phyloP scores from a whole-genome alignment of 2,888 invertebrate species.

The Sminthurinus aureus region DNA sequence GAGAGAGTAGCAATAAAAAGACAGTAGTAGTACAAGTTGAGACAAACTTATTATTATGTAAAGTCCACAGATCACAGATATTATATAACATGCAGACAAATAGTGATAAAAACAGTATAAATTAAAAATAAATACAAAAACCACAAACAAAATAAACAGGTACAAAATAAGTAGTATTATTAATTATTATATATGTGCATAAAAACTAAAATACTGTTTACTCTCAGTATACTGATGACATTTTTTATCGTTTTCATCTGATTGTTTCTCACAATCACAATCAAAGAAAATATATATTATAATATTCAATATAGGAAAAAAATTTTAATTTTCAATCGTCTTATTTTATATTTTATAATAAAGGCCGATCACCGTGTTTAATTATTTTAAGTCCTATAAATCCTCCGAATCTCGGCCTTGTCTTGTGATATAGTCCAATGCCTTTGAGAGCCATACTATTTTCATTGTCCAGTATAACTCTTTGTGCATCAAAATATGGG shows the following conservation, averaged over 20 bases:
- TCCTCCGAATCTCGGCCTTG: constrained; percentile 75
- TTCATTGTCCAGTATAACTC: constrained; percentile 72
- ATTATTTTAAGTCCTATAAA: constrained; percentile 73
- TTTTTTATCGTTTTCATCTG: too few species aligned
- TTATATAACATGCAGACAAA: too few species aligned
- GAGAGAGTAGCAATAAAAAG: too few species aligned
- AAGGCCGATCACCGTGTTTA: constrained; percentile 28
- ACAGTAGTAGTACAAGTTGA: too few species aligned
- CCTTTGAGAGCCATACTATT: constrained; percentile 72
- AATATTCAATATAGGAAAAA: background rate
- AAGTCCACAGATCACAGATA: too few species aligned
- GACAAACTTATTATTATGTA: too few species aligned
- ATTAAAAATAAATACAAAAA: background rate
- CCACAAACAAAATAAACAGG: background rate
- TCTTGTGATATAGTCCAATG: constrained; percentile 81
- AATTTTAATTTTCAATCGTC: background rate
- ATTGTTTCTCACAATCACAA: background rate
- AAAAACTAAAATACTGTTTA: too few species aligned
- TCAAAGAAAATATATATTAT: background rate
- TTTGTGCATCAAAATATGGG: constrained; percentile 81
- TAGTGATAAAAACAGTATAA: too few species aligned
- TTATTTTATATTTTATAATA: background rate
- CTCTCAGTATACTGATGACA: too few species aligned
- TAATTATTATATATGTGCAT: background rate
- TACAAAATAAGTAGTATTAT: background rate